phyloP scores from a whole-genome alignment of 2,797 vertebrate species.

The Rhyacichthys aspro region DNA sequence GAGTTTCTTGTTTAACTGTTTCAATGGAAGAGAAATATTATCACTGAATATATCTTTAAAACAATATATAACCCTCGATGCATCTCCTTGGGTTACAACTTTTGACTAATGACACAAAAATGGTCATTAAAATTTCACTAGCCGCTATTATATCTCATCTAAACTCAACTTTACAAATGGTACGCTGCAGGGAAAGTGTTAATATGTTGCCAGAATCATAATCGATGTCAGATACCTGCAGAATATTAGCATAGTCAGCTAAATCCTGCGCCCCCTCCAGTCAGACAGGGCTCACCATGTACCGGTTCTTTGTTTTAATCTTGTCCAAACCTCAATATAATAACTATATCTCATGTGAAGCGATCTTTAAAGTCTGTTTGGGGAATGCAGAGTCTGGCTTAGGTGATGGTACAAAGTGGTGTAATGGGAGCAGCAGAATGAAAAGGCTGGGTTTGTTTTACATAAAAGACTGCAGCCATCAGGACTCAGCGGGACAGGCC shows the following conservation, averaged over 20 bases:
- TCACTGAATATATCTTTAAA: slow-evolving; percentile 35
- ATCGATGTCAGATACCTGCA: slow-evolving; percentile 63
- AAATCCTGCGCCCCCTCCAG: slow-evolving; percentile 64
- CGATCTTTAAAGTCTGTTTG: slow-evolving; percentile 64
- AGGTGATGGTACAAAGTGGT: slow-evolving; percentile 42
- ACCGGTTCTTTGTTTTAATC: slow-evolving; percentile 73
- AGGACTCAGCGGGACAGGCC: slow-evolving; percentile 76
- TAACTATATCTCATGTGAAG: slow-evolving; percentile 74
- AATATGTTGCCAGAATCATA: slow-evolving; percentile 63
- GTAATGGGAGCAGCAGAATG: slow-evolving; percentile 72
- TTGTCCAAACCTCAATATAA: slow-evolving; percentile 67
- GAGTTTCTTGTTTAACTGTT: slow-evolving; percentile 18
- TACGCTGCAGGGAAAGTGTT: slow-evolving; percentile 58
- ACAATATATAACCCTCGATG: slow-evolving; percentile 30
- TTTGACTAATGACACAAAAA: slow-evolving; percentile 50
- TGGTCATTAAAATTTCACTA: slow-evolving; percentile 61
- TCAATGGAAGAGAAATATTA: slow-evolving; percentile 24
- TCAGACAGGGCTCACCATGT: slow-evolving; percentile 61
- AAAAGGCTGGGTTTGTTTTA: slow-evolving; percentile 83
- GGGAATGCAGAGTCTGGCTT: slow-evolving; percentile 68
- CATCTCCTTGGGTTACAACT: slow-evolving; percentile 42
- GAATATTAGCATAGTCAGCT: slow-evolving; percentile 65
- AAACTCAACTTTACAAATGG: slow-evolving; percentile 66
- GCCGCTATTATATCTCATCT: slow-evolving; percentile 53
- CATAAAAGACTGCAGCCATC: slow-evolving; percentile 80